Base-by-base conservation (phyloP, 2,797 vertebrate genomes). In the Erpetoichthys calabaricus region DNA sequence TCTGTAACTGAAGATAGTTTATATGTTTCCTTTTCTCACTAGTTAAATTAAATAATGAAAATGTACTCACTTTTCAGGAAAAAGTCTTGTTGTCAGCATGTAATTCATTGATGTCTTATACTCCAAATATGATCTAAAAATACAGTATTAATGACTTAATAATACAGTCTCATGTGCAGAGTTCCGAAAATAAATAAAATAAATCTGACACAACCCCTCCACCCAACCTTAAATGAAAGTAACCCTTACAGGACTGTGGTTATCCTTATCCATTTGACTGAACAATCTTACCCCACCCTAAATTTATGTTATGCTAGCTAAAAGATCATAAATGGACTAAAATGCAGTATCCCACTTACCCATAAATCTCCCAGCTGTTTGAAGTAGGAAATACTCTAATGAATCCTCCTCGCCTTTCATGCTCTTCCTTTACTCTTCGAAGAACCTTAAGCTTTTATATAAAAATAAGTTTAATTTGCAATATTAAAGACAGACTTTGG, bases 31-130 rank as follows among this genome's bases (percentile, higher is more conserved):
- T 25, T 25, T 25, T 25, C 25, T 25, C 25, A 25, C 25, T 25
- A 25, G 25, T 25, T 25, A 25, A 25, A 25, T 25, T 25, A 25
- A 25, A 25, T 25, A 25, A 25, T 25, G 50, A 51, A 6, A 6
- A 81, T 78, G 80, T 53, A 68, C 81, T 78, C 82, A 98, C 94
- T 91, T 92, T 86, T 84, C 89, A 73, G 89, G 86, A 84, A 98
- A 99, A 73, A 99, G 90, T 71, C 78, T 86, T 61, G 82, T 89
- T 10, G 93, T 93, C 84, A 98, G 67, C 92, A 96, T 92, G 71
- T 86, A 89, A 74, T 98, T 98, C 91, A 98, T 83, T 57, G 91
- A 90, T 56, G 94, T 94, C 79, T 93, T 98, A 75, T 90, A 86
- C 70, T 97, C 92, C 57, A 99, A 81, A 84, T 91, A 98, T 67